Evolutionary conservation across 2,797 vertebrate genomes (phyloP).

Genomic region (Sphenodon punctatus): DNA sequence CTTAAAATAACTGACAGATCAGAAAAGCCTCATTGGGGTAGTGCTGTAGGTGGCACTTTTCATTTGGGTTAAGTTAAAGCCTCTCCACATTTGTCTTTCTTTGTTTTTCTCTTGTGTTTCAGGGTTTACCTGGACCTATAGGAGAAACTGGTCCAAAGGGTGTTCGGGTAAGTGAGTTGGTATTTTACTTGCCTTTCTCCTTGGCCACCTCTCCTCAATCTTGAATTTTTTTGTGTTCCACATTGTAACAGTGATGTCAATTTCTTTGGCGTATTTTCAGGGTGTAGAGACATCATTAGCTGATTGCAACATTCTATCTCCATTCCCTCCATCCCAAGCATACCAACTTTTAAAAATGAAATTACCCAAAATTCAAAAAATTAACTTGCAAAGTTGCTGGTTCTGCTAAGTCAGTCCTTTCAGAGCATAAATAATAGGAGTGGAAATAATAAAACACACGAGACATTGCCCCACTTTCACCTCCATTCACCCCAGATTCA

Average conservation of each 20-base stretch:
- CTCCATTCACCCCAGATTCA: no score
- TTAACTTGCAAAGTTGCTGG: background rate
- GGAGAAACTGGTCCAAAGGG: constrained; percentile 91
- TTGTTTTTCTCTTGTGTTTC: constrained; percentile 73
- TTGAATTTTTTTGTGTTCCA: background rate
- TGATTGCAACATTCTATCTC: background rate
- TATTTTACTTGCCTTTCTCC: background rate
- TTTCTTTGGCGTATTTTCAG: background rate
- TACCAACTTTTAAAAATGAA: background rate
- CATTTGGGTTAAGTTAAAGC: background rate
- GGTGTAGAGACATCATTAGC: accelerated
- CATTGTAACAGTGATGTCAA: background rate
- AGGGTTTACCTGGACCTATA: constrained; percentile 94
- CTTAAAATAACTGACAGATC: background rate
- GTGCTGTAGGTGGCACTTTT: constrained; percentile 38
- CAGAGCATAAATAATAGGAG: constrained; percentile 18
- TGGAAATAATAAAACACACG: constrained; percentile 14
- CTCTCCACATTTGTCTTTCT: constrained; percentile 70
- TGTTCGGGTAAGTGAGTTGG: constrained; percentile 83
- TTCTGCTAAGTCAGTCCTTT: background rate
- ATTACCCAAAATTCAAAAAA: background rate
- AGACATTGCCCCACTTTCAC: no score
- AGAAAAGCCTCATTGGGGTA: background rate
- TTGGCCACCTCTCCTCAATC: background rate
- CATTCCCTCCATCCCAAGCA: no score